Percentiles rank a stretch among this genome's conserved stretches.
Evolutionary conservation across 2,888 invertebrate species (phyloP).

Genomic region (Drosophila mettleri): DNA sequence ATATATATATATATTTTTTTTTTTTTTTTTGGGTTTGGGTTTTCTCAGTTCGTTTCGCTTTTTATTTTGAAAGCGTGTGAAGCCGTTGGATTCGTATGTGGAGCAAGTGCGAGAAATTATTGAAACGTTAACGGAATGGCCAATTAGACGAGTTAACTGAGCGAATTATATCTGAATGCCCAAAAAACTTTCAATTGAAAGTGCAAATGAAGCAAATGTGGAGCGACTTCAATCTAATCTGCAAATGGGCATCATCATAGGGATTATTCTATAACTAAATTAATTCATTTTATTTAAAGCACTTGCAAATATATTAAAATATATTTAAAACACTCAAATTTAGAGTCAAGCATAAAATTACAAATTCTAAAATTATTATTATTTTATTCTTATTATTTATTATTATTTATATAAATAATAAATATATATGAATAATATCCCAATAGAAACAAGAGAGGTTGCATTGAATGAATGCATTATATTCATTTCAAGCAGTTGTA

Average conservation of each 20-base stretch:
- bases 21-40: no score
- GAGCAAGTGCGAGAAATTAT: slow-evolving; percentile 42
- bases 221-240: background rate
- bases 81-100: slow-evolving; percentile 14
- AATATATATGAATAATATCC: no score
- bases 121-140: slow-evolving; percentile 47
- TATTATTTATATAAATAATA: no score
- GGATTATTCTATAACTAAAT: background rate
- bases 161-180: background rate
- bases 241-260: background rate
- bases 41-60: slow-evolving; percentile 41
- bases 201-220: background rate
- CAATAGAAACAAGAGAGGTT: no score
- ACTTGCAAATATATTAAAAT: background rate
- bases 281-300: background rate
- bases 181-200: slow-evolving; percentile 3
- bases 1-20: background rate
- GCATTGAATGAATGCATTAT: background rate
- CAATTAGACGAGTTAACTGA: slow-evolving; percentile 39
- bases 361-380: no score
- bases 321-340: no score
- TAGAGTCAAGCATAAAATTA: no score
- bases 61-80: slow-evolving; percentile 58
- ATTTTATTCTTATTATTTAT: no score
- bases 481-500: background rate